phyloP scores from a whole-genome alignment of 2,797 vertebrate genomes.

The Pseudocheirus occidentalis region DNA sequence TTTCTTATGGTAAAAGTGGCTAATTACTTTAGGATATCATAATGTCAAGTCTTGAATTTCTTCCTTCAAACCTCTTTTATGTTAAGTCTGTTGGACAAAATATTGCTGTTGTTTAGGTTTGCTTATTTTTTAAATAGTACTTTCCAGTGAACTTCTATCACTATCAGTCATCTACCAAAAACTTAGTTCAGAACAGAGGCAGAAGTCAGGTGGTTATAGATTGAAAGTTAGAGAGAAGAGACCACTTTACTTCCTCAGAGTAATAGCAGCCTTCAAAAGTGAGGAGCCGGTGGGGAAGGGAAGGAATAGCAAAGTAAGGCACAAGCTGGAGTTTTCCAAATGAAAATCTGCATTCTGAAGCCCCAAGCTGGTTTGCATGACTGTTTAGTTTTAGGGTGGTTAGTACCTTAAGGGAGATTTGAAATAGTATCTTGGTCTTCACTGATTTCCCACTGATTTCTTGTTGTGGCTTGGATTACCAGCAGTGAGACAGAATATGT shows the following conservation, averaged over 20 bases:
- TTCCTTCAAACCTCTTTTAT: constrained; percentile 2
- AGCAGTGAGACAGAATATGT: constrained; percentile 20
- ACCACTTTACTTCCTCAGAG: not conserved
- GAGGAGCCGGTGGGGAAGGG: not conserved
- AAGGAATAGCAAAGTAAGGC: constrained; percentile 33
- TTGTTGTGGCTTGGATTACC: constrained; percentile 28
- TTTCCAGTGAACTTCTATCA: constrained; percentile 12
- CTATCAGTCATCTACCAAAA: constrained; percentile 2
- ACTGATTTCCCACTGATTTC: not conserved
- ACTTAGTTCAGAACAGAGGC: not conserved
- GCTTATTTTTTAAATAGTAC: constrained; percentile 2
- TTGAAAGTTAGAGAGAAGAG: constrained; percentile 17
- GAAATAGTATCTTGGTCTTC: constrained; percentile 21
- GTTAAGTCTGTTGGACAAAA: constrained; percentile 10
- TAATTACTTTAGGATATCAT: constrained; percentile 28
- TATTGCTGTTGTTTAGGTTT: not conserved
- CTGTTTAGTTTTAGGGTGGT: constrained; percentile 23
- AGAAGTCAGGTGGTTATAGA: constrained; percentile 32
- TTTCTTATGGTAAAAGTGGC: constrained; percentile 18
- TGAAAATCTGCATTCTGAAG: not conserved
- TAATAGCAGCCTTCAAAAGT: constrained; percentile 6
- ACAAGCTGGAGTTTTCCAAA: not conserved
- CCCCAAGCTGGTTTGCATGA: constrained; percentile 2
- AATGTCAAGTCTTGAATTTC: not conserved
- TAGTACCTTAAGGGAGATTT: constrained; percentile 38